Base-by-base conservation (phyloP, 1,140 invertebrate species). In the Ectropis grisescens region DNA sequence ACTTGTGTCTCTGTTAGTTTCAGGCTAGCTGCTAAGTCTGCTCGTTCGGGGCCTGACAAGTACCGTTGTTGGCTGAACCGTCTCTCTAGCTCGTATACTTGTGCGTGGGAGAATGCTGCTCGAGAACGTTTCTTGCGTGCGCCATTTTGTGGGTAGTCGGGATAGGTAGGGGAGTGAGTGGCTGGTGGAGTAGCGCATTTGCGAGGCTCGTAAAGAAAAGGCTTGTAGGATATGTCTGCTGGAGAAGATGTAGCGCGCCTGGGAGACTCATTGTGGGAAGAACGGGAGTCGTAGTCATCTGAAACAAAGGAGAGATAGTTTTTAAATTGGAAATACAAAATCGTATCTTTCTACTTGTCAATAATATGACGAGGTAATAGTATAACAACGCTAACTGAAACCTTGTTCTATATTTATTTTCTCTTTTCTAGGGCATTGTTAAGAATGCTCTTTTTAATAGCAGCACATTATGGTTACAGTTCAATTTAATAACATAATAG, bases 1-100 rank as follows among this genome's bases (percentile, higher is more conserved):
- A 91, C 93, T 84, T 97, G 94, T 0, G 95, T 97, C 70, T 97
- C 95, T 0, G 95, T 96, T 1, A 97, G 83, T 58, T 96, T 95
- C 1, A 97, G 72, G 1, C 89, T 91, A 38, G 93, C 89, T 0
- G 97, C 97, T 31, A 98, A 81, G 67, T 98, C 96, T 0, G 96
- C 93, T 50, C 97, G 83, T 82, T 98, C 97, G 0, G 96, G 95
- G 0, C 96, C 96, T 2, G 95, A 98, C 0, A 99, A 85, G 71
- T 98, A 98, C 36, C 96, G 87, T 67, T 98, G 96, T 53, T 95
- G 93, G 37, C 92, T 93, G 81, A 99, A 99, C 46, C 96, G 85
- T 42, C 94, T 86, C 69, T 98, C 96, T 28, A 99, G 80, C 69
- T 98, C 95, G 72, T 95, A 96, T 1, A 94, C 95, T 82, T 96